These are phyloP conservation scores for Tachina fera DNA, from an alignment of 2,888 invertebrate genomes.

Conservation along the genomic window DNA sequence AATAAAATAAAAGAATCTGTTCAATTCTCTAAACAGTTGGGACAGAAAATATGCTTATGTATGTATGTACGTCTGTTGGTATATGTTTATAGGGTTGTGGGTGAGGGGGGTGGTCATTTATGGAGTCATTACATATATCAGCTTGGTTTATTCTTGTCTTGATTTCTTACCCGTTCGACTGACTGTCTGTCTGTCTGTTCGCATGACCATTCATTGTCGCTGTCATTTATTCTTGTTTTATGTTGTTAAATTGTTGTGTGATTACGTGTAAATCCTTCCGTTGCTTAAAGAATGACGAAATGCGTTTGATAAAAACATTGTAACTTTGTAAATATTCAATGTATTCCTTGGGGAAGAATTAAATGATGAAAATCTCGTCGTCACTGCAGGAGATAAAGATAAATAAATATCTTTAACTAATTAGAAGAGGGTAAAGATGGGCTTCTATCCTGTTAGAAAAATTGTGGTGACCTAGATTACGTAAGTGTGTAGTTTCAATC, in stretches of 20 bases:
- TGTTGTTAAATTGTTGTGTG: slow-evolving; percentile 66
- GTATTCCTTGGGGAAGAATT: slow-evolving; percentile 48
- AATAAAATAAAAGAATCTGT: slow-evolving; percentile 67
- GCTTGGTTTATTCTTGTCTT: neutral
- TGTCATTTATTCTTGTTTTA: slow-evolving; percentile 52
- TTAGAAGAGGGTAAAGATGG: neutral
- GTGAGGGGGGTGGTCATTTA: slow-evolving; percentile 16
- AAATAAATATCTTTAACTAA: slow-evolving; percentile 25
- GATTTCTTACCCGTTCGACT: neutral
- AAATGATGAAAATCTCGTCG: slow-evolving; percentile 29
- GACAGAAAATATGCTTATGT: neutral
- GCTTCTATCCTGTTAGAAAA: too few species aligned
- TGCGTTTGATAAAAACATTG: slow-evolving; percentile 44
- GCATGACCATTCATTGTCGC: slow-evolving; percentile 27
- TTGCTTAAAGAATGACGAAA: slow-evolving; percentile 58
- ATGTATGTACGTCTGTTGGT: too few species aligned
- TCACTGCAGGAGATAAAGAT: neutral
- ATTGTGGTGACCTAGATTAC: too few species aligned
- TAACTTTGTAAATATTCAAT: slow-evolving; percentile 40
- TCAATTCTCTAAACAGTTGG: slow-evolving; percentile 50
- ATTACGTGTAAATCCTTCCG: slow-evolving; percentile 70
- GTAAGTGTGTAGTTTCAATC: too few species aligned
- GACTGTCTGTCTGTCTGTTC: neutral
- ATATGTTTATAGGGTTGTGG: neutral
- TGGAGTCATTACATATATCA: slow-evolving; percentile 7